These are phyloP conservation scores for Apis florea DNA, from an alignment of 1,140 invertebrate genomes.

Conservation along the genomic window DNA sequence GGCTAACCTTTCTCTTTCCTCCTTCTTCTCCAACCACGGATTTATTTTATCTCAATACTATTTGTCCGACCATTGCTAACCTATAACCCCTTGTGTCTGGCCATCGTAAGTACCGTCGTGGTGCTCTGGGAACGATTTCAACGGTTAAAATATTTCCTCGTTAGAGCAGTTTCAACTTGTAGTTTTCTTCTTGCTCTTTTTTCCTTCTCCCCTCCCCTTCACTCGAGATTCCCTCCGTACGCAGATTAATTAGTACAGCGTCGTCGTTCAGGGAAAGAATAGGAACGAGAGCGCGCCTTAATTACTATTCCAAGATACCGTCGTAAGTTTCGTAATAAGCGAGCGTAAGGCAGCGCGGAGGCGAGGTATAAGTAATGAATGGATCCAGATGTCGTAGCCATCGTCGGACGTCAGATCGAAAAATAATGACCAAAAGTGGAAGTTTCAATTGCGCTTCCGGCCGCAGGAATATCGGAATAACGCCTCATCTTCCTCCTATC, in stretches of 20 bases:
- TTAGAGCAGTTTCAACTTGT: slow-evolving; percentile 25
- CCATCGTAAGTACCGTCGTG: too few relatives aligned
- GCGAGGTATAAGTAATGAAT: slow-evolving; percentile 72
- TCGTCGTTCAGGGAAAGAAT: slow-evolving; percentile 59
- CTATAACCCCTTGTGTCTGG: too few relatives aligned
- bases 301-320: slow-evolving; percentile 68
- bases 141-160: slow-evolving; percentile 33
- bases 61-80: too few relatives aligned
- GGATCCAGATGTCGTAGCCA: slow-evolving; percentile 74
- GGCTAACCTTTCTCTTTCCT: too few relatives aligned
- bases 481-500: neutral
- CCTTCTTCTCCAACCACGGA: too few relatives aligned
- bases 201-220: neutral
- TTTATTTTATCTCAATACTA: too few relatives aligned
- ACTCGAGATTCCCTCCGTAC: slow-evolving; percentile 29
- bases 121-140: neutral
- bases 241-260: slow-evolving; percentile 65
- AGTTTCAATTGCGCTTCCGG: slow-evolving; percentile 61
- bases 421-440: slow-evolving; percentile 67
- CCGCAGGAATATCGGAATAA: neutral
- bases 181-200: neutral
- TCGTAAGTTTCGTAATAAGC: slow-evolving; percentile 73
- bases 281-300: slow-evolving; percentile 54
- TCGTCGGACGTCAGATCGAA: slow-evolving; percentile 63
- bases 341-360: slow-evolving; percentile 22